phyloP scores from a whole-genome alignment of 2,888 invertebrate genomes.

The Agrotis segetum region DNA sequence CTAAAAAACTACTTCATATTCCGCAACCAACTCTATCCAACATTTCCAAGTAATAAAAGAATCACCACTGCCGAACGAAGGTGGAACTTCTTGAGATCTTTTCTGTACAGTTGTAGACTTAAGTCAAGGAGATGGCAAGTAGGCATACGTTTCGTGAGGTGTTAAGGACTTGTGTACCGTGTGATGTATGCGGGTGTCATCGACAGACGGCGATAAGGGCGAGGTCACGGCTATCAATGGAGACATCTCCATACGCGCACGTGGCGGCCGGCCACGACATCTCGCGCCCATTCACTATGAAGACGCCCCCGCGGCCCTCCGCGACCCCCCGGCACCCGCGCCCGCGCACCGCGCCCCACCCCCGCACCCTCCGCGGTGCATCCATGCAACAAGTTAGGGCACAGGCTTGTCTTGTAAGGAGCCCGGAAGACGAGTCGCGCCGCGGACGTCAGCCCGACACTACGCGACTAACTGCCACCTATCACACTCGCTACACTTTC shows the following conservation, averaged over 20 bases:
- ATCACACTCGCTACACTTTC: slow-evolving; percentile 3
- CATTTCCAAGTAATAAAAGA: not conserved
- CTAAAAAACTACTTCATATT: not conserved
- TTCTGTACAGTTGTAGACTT: not conserved
- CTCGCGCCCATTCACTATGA: slow-evolving; percentile 91
- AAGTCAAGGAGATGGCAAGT: not conserved
- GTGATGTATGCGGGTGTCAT: slow-evolving; percentile 75
- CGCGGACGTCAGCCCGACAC: slow-evolving; percentile 59
- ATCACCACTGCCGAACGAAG: not conserved
- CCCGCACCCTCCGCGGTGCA: slow-evolving; percentile 85
- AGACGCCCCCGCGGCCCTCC: slow-evolving; percentile 77
- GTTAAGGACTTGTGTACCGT: slow-evolving; percentile 26
- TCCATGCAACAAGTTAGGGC: slow-evolving; percentile 90
- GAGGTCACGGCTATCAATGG: slow-evolving; percentile 90
- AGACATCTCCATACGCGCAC: slow-evolving; percentile 90
- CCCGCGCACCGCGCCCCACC: slow-evolving; percentile 68
- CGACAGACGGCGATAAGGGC: slow-evolving; percentile 85
- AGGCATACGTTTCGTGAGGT: slow-evolving; percentile 12
- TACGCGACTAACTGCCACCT: slow-evolving; percentile 30
- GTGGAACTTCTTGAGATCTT: not conserved
- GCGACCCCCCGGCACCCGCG: slow-evolving; percentile 68
- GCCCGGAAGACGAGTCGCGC: slow-evolving; percentile 76
- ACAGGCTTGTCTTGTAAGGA: slow-evolving; percentile 85
- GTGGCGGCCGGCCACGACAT: slow-evolving; percentile 89
- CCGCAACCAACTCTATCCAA: not conserved